Evolutionary conservation across 2,888 invertebrate genomes (phyloP).

Genomic region (Blastobasis lacticolella): DNA sequence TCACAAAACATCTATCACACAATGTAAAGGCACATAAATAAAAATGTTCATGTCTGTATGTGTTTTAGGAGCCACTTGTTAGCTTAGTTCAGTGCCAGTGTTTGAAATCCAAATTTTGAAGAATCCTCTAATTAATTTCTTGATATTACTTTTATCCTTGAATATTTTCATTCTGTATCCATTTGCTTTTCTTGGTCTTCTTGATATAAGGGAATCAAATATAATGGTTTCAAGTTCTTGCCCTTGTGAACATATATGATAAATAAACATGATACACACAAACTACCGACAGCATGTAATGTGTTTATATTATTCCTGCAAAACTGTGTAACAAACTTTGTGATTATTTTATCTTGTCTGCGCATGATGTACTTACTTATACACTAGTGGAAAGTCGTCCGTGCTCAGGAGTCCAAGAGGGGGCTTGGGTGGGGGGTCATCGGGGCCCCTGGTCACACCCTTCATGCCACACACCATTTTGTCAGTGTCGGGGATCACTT

Average conservation of each 20-base stretch:
- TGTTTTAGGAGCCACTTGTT: neutral
- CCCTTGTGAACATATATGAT: constrained; percentile 13
- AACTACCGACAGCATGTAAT: constrained; percentile 37
- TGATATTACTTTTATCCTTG: no score
- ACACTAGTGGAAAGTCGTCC: constrained; percentile 86
- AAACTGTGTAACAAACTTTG: constrained; percentile 1
- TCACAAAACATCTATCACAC: constrained; percentile 12
- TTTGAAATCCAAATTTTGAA: neutral
- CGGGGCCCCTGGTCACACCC: constrained; percentile 80
- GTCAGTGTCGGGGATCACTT: constrained; percentile 89
- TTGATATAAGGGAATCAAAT: constrained; percentile 1
- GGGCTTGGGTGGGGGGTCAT: constrained; percentile 81
- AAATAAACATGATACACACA: constrained; percentile 41
- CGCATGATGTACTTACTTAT: constrained; percentile 80
- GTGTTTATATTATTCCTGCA: constrained; percentile 25
- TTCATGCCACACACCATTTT: constrained; percentile 92
- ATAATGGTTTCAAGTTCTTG: neutral
- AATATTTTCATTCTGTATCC: no score
- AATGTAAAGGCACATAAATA: neutral
- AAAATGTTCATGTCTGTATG: neutral
- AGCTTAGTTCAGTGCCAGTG: neutral
- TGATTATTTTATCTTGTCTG: no score
- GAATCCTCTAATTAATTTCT: no score
- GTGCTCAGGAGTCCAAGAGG: constrained; percentile 88
- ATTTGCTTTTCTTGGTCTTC: constrained; percentile 3